Conservation (phyloP, 1,140 invertebrate species). For the Calephelis nemesis region DNA sequence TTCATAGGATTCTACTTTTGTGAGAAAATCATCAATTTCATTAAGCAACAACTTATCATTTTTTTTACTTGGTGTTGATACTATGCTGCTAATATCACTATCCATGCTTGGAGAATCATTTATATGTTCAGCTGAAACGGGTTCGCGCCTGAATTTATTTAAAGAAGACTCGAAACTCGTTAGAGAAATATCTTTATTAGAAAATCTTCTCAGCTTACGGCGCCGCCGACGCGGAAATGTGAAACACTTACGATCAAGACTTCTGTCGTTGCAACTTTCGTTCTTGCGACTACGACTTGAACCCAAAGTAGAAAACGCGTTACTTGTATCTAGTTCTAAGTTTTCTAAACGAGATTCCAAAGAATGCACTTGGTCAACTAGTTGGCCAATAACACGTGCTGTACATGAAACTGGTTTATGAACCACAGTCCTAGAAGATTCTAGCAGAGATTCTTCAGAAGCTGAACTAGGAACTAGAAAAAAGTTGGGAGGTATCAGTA, state of each 20-base stretch:
- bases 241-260: conserved; percentile 55
- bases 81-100: conserved; percentile 65
- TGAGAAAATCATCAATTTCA: conserved; percentile 80
- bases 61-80: conserved; percentile 68
- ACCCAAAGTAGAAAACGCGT: conserved; percentile 45
- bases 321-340: conserved; percentile 57
- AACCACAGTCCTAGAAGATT: conserved; percentile 57
- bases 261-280: conserved; percentile 51
- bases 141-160: conserved; percentile 30
- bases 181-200: conserved; percentile 45
- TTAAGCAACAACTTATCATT: conserved; percentile 70
- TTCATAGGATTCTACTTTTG: conserved; percentile 77
- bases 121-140: conserved; percentile 29
- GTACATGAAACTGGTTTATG: conserved; percentile 61
- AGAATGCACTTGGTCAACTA: conserved; percentile 81
- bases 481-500: conserved; percentile 88
- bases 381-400: conserved; percentile 81
- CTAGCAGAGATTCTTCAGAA: conserved; percentile 73
- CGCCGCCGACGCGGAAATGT: conserved; percentile 64
- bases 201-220: conserved; percentile 46
- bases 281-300: conserved; percentile 43
- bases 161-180: conserved; percentile 49
- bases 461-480: conserved; percentile 81
- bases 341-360: conserved; percentile 80
- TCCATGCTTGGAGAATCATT: conserved; percentile 70